Base-by-base conservation (phyloP, 2,797 vertebrate genomes). In the Rhinella marina region DNA sequence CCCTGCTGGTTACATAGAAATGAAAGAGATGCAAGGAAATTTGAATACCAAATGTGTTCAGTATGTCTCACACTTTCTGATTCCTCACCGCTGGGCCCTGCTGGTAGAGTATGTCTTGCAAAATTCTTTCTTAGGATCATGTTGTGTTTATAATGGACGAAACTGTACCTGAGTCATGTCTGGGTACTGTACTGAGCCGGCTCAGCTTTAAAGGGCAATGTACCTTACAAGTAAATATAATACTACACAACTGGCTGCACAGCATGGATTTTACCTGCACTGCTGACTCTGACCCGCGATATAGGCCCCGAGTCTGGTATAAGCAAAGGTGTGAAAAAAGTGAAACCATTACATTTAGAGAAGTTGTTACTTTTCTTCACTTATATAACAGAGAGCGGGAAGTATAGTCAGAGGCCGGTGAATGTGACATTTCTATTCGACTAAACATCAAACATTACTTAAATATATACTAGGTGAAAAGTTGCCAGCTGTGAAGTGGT, bases 41-140 rank as follows among this genome's bases (percentile, higher is more conserved):
- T 62, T 78, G 62, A 86, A 89, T 89, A 83, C 52, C 62, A 86
- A 89, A 86, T 89, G 73, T 79, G 79, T 89, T 86, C 84, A 54
- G 86, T 83, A 82, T 50, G 59, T 52, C 19, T 57, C 25, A 29
- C 64, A 72, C 27, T 66, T 75, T 81, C 68, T 79, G 72, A 29
- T 78, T 90, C 61, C 50, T 61, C 50, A 54, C n/a, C 59, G 10
- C 14, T 68, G 79, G 32, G 61, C 72, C 84, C 70, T 59, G 27
- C 48, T 66, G 78, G 52, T 57, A n/a, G n/a, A 61, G 27, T 25
- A 16, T 85, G 83, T 41, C 56, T 27, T 78, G 52, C 50, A 76
- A 68, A 68, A 70, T 52, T 16, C 23, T 21, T 81, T 85, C 32
- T 83, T 54, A 83, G 59, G 41, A 75, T 68, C 66, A 76, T 14